Conservation (phyloP, 2,888 invertebrate species). For the Odontothrips loti region DNA sequence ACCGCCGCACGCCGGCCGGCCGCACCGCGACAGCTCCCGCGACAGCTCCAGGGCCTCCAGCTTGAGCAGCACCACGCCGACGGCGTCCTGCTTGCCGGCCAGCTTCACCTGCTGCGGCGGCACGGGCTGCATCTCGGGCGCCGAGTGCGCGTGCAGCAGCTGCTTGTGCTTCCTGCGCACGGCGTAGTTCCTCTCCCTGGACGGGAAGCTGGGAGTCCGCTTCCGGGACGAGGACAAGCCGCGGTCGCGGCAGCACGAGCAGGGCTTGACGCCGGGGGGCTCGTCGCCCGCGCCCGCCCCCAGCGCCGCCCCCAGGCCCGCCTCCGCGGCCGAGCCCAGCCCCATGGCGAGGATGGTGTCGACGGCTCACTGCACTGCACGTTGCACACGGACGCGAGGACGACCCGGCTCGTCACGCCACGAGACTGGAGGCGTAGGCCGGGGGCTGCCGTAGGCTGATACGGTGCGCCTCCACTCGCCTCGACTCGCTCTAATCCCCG, state of each 20-base stretch:
- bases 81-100: background rate
- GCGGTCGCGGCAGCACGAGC: conserved; percentile 14
- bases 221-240: background rate
- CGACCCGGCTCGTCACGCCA: background rate
- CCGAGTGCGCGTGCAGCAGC: background rate
- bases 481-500: background rate
- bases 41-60: background rate
- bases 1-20: background rate
- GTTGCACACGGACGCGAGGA: background rate
- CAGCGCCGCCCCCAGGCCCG: background rate
- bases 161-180: conserved; percentile 5
- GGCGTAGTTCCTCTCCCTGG: conserved; percentile 11
- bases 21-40: background rate
- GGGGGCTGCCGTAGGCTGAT: background rate
- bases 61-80: conserved; percentile 1
- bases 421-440: background rate
- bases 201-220: background rate
- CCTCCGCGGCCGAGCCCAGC: background rate
- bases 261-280: background rate
- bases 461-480: background rate
- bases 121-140: no score
- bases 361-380: no score
- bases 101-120: background rate
- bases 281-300: background rate
- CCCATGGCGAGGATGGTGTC: no score